A percentile compares a stretch with the other conserved stretches of the same genome.
These are phyloP conservation scores for Drosophila trapezifrons DNA, from an alignment of 1,140 invertebrate genomes.

Conservation along the genomic window DNA sequence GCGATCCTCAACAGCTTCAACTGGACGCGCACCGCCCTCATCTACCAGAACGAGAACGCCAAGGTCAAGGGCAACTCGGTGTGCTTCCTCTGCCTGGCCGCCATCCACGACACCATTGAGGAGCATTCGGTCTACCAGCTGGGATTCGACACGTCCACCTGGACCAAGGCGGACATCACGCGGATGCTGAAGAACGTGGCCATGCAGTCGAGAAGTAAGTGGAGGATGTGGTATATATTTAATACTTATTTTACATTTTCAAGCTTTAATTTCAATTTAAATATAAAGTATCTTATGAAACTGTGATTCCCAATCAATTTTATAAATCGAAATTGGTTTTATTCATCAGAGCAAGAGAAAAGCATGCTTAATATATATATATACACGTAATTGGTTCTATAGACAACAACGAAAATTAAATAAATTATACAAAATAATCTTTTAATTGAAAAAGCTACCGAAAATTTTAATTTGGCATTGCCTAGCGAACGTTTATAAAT, in stretches of 20 bases:
- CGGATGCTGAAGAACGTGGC: constrained; percentile 88
- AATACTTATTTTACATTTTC: too few species aligned
- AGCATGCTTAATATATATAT: too few species aligned
- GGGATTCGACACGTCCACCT: constrained; percentile 86
- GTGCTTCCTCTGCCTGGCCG: constrained; percentile 89
- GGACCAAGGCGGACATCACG: constrained; percentile 85
- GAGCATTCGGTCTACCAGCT: constrained; percentile 85
- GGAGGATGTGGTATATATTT: neutral
- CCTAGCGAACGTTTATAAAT: neutral
- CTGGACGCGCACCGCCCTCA: constrained; percentile 88
- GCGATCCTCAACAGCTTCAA: constrained; percentile 88
- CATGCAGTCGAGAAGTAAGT: constrained; percentile 92
- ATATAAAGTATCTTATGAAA: neutral
- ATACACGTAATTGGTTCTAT: too few species aligned
- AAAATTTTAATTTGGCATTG: neutral
- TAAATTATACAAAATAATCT: neutral
- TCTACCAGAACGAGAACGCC: constrained; percentile 88
- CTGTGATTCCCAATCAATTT: neutral
- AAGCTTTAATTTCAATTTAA: neutral
- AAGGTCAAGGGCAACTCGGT: constrained; percentile 87
- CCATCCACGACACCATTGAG: constrained; percentile 86
- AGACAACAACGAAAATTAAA: neutral
- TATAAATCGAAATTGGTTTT: too few species aligned
- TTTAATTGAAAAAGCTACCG: neutral
- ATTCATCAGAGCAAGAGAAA: neutral